phyloP scores from a whole-genome alignment of 2,797 vertebrate genomes.

The Tenualosa ilisha region DNA sequence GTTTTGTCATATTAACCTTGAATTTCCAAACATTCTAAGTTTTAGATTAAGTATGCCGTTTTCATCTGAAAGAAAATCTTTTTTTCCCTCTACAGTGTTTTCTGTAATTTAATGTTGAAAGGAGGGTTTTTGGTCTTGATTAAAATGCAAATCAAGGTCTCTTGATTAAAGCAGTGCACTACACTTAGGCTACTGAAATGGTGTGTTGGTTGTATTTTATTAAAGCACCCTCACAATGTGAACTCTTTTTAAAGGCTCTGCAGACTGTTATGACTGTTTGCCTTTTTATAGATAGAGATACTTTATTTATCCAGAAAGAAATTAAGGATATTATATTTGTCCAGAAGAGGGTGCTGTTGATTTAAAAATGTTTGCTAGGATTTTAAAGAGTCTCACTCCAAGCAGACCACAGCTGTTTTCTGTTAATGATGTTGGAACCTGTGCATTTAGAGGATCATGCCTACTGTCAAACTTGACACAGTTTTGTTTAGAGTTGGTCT shows the following conservation, averaged over 20 bases:
- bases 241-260: not conserved
- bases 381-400: not conserved
- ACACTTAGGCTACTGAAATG: not conserved
- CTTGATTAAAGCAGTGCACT: not conserved
- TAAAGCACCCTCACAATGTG: no score
- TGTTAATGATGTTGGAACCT: not conserved
- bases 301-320: no score
- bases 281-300: no score
- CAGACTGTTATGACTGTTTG: not conserved
- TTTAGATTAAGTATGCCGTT: no score
- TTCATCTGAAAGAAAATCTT: no score
- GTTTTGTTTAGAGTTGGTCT: not conserved
- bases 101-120: no score
- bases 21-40: not conserved
- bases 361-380: not conserved
- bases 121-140: no score
- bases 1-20: not conserved
- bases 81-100: no score
- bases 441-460: not conserved
- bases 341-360: conserved; percentile 6
- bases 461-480: not conserved
- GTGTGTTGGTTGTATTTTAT: not conserved
- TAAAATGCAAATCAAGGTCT: not conserved
- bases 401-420: not conserved
- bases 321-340: not conserved